Percentiles rank a stretch among this genome's conserved stretches.
These are phyloP conservation scores for Coleophora flavipennella DNA, from an alignment of 2,888 invertebrate genomes.

Conservation along the genomic window DNA sequence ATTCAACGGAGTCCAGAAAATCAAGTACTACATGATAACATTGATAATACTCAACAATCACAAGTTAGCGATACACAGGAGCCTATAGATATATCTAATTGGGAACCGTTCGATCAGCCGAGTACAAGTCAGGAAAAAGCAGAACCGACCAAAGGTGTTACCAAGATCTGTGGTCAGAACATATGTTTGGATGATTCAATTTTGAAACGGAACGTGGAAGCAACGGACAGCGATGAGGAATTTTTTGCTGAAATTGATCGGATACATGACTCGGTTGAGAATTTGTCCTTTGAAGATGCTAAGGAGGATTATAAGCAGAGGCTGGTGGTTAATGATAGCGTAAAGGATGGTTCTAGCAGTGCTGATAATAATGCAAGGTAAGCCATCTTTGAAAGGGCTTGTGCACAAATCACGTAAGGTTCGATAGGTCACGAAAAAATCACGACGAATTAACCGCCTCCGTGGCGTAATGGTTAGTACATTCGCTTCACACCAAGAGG, in stretches of 20 bases:
- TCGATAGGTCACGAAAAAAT: too few relatives aligned
- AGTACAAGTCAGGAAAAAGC: conserved; percentile 39
- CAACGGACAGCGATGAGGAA: conserved; percentile 47
- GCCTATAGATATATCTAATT: conserved; percentile 33
- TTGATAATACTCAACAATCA: too few relatives aligned
- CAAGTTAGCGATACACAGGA: too few relatives aligned
- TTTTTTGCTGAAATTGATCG: conserved; percentile 46
- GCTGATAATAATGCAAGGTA: conserved; percentile 10
- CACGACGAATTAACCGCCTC: too few relatives aligned
- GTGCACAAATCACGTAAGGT: too few relatives aligned
- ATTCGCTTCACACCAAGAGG: too few relatives aligned
- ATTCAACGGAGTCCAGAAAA: too few relatives aligned
- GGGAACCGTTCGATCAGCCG: conserved; percentile 28
- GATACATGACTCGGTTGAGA: conserved; percentile 24
- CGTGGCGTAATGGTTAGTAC: too few relatives aligned
- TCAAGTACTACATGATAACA: too few relatives aligned
- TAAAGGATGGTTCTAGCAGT: conserved; percentile 9
- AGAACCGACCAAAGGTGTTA: conserved; percentile 32
- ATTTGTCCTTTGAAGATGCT: conserved; percentile 11
- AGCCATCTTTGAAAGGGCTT: too few relatives aligned
- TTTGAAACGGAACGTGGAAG: conserved; percentile 32
- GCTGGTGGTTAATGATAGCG: conserved; percentile 34
- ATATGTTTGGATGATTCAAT: conserved; percentile 62
- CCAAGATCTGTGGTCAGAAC: conserved; percentile 64
- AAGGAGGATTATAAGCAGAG: conserved; percentile 35